Evolutionary conservation across 2,888 invertebrate genomes (phyloP), one percentile per base, ranked within the genome.

Genomic region (Cheilosia variabilis): DNA sequence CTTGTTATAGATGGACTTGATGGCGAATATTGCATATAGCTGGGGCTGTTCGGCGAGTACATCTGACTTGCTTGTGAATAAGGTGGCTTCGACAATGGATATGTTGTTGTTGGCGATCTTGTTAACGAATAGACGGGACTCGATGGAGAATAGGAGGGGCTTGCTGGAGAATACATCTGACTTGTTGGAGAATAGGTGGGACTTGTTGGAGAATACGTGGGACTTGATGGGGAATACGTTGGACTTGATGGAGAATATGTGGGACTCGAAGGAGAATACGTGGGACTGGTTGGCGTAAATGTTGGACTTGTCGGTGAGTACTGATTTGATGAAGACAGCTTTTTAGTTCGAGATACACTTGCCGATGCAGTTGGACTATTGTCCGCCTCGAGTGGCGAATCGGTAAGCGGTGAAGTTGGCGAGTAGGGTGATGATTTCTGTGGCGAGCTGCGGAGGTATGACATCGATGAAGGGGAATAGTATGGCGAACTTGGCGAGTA

Each of bases 101-200:
- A 37, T 37, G 37, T 13, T 37, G 13, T 94, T 1, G 96, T 95
- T 0, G 57, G 94, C 94, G 0, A 96, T 96, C 90, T 95, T 0
- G 96, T 95, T 0, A 97, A 96, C 0, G 96, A 96, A 89, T 96
- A 96, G 88, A 94, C 94, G 0, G 95, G 96, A 4, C 95, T 95
- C 0, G 95, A 95, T 1, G 95, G 96, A 5, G 96, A 95, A 90
- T 95, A 95, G 88, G 95, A 96, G 0, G 95, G 94, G 63, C 95
- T 95, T 0, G 95, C 91, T 6, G 93, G 94, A 58, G 94, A 94
- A 87, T 94, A 95, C 87, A 95, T 93, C 83, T 97, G 78, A 95
- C 58, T 95, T 0, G 95, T 95, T 0, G 97, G 96, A 0, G 95
- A 95, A 89, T 96, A 96, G 94, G 50, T 95, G 1, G 96, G 96